phyloP scores from a whole-genome alignment of 1,140 invertebrate genomes.

The Hydropsyche tenuis region DNA sequence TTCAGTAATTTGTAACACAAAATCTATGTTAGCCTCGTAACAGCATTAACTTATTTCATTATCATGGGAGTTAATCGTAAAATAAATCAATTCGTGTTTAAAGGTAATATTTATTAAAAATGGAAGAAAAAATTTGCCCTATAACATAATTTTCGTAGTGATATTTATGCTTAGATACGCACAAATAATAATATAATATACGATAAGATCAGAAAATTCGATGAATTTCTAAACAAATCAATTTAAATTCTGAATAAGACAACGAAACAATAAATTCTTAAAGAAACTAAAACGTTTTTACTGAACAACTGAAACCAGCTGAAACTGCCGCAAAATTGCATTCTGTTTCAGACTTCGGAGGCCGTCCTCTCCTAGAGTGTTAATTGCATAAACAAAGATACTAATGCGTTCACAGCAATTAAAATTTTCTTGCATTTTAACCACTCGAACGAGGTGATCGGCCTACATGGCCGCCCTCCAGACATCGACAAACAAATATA shows the following conservation, averaged over 20 bases:
- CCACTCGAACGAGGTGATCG: conserved; percentile 14
- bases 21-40: conserved; percentile 26
- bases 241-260: too few relatives aligned
- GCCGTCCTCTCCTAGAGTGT: neutral
- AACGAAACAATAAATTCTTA: too few relatives aligned
- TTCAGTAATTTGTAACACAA: conserved; percentile 31
- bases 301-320: too few relatives aligned
- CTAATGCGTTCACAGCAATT: neutral
- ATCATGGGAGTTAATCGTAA: conserved; percentile 23
- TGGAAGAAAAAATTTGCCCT: conserved; percentile 5
- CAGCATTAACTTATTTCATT: conserved; percentile 34
- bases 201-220: too few relatives aligned
- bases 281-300: too few relatives aligned
- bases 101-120: conserved; percentile 21
- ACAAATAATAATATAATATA: too few relatives aligned
- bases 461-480: neutral
- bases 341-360: too few relatives aligned
- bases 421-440: neutral
- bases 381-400: conserved; percentile 17
- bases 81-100: conserved; percentile 34
- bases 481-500: conserved; percentile 16
- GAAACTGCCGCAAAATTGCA: too few relatives aligned
- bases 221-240: too few relatives aligned
- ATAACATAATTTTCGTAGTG: conserved; percentile 19
- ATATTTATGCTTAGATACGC: neutral